Percentiles rank a stretch among this genome's conserved stretches.
Evolutionary conservation across 1,140 invertebrate genomes (phyloP).

Genomic region (Brachionus sp.): DNA sequence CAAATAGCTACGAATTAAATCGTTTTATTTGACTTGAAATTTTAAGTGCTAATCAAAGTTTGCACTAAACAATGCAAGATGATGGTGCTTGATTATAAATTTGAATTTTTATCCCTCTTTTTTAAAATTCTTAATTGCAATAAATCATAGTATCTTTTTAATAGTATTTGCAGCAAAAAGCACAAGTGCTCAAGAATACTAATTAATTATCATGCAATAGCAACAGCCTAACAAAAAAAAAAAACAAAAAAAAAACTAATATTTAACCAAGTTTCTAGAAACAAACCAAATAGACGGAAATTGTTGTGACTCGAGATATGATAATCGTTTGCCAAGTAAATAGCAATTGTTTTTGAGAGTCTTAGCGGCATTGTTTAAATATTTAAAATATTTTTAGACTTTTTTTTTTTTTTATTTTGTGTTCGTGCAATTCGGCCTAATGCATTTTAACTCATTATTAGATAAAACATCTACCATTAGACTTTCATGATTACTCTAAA

Average conservation of each 20-base stretch:
- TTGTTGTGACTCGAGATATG: background rate
- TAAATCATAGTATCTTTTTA: constrained; percentile 33
- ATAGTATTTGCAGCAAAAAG: background rate
- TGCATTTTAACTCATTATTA: background rate
- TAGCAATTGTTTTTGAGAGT: constrained; percentile 8
- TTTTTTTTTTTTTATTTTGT: background rate
- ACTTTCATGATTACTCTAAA: background rate
- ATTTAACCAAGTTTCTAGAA: constrained; percentile 9
- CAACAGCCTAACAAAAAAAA: background rate
- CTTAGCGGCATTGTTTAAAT: constrained; percentile 12
- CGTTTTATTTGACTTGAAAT: background rate
- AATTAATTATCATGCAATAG: background rate
- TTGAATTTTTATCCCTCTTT: background rate
- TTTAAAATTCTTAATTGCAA: background rate
- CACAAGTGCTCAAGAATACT: background rate
- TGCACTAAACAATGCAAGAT: background rate
- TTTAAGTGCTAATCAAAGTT: background rate
- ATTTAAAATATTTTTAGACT: background rate
- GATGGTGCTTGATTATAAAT: background rate
- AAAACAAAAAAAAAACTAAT: background rate
- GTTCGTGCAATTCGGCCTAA: background rate
- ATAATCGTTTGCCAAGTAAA: background rate
- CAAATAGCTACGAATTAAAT: background rate
- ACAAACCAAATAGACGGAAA: background rate
- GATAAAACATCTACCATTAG: background rate